Conservation (phyloP, 2,888 invertebrate genomes). For the Dromius quadrimaculatus region DNA sequence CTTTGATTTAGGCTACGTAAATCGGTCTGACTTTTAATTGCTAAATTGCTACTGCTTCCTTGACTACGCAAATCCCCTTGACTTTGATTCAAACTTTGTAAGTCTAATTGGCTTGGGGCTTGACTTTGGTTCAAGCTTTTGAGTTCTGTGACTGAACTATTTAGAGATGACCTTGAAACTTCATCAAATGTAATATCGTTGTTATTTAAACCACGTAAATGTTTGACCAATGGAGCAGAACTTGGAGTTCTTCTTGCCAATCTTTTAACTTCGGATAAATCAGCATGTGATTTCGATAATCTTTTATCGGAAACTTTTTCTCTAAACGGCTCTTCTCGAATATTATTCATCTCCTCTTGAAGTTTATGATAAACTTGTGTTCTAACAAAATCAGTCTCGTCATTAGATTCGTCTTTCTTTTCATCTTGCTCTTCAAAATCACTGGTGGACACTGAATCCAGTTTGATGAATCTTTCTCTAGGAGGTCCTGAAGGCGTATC, state of each 20-base stretch:
- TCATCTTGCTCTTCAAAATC: slow-evolving; percentile 37
- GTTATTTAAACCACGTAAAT: slow-evolving; percentile 18
- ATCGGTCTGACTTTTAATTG: slow-evolving; percentile 27
- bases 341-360: slow-evolving; percentile 35
- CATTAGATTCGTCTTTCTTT: slow-evolving; percentile 33
- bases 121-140: slow-evolving; percentile 41
- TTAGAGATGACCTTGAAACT: slow-evolving; percentile 39
- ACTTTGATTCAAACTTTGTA: slow-evolving; percentile 34
- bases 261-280: slow-evolving; percentile 60
- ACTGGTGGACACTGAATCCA: slow-evolving; percentile 44
- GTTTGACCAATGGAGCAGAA: slow-evolving; percentile 61
- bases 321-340: slow-evolving; percentile 30
- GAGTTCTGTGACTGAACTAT: slow-evolving; percentile 33
- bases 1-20: slow-evolving; percentile 29
- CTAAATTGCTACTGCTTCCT: slow-evolving; percentile 8
- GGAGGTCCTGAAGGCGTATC: slow-evolving; percentile 39
- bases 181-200: slow-evolving; percentile 37
- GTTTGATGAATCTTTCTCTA: slow-evolving; percentile 55
- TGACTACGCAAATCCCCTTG: slow-evolving; percentile 33
- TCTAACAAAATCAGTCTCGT: slow-evolving; percentile 38
- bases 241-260: slow-evolving; percentile 60
- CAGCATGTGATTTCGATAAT: slow-evolving; percentile 62
- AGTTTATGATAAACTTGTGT: slow-evolving; percentile 39
- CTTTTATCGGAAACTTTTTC: slow-evolving; percentile 42
- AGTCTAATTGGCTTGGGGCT: slow-evolving; percentile 35